Evolutionary conservation across 1,140 invertebrate genomes (phyloP).

Genomic region (Drosophila murphyi): DNA sequence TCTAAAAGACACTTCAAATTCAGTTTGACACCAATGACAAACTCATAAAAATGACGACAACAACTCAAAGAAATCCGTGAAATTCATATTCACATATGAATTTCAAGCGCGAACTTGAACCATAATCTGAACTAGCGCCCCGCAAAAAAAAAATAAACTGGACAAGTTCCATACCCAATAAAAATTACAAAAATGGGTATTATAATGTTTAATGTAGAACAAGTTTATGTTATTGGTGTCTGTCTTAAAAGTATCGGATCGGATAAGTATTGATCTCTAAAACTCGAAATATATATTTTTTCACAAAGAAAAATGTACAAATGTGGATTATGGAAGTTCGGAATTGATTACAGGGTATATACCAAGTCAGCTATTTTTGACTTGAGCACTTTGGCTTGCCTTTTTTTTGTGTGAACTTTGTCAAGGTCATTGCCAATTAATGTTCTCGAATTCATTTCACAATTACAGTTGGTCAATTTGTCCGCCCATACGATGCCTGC

Average conservation of each 20-base stretch:
- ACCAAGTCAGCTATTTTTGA: neutral
- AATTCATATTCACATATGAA: slow-evolving; percentile 28
- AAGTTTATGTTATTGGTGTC: too few species aligned
- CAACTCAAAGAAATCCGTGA: neutral
- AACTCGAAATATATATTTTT: too few species aligned
- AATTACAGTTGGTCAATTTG: slow-evolving; percentile 85
- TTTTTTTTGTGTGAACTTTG: slow-evolving; percentile 55
- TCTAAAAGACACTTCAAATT: slow-evolving; percentile 22
- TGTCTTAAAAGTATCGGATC: too few species aligned
- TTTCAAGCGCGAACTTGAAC: slow-evolving; percentile 68
- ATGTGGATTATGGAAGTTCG: too few species aligned
- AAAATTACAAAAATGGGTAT: too few species aligned
- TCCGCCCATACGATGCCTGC: slow-evolving; percentile 86
- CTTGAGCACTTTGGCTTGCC: too few species aligned
- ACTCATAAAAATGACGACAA: slow-evolving; percentile 25
- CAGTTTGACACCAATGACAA: slow-evolving; percentile 56
- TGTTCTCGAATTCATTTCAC: slow-evolving; percentile 37
- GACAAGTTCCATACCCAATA: neutral
- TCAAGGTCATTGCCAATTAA: slow-evolving; percentile 77
- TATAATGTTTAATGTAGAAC: too few species aligned
- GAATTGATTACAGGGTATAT: neutral
- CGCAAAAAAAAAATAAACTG: slow-evolving; percentile 17
- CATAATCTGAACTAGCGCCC: slow-evolving; percentile 54
- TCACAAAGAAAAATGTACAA: too few species aligned
- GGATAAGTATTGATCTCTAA: too few species aligned